phyloP scores from a whole-genome alignment of 2,888 invertebrate species.

The Volucella inanis region DNA sequence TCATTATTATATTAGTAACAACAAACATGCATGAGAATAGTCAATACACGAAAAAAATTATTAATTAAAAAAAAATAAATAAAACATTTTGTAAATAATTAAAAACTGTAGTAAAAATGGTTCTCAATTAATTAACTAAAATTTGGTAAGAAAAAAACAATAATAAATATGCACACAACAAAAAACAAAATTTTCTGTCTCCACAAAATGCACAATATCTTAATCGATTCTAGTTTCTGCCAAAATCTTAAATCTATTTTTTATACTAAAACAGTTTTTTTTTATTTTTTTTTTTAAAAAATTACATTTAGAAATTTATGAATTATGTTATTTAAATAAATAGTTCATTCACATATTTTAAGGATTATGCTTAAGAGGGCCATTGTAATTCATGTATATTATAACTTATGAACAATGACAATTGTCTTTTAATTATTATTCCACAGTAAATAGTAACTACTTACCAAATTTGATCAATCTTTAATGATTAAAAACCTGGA shows the following conservation, averaged over 20 bases:
- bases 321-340: not conserved
- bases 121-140: slow-evolving; percentile 23
- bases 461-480: no score
- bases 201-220: slow-evolving; percentile 54
- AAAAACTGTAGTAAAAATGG: not conserved
- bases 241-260: slow-evolving; percentile 24
- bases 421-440: no score
- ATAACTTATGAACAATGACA: no score
- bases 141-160: slow-evolving; percentile 9
- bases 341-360: slow-evolving; percentile 12
- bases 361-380: slow-evolving; percentile 25
- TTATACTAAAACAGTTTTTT: not conserved
- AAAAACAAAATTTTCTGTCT: slow-evolving; percentile 58
- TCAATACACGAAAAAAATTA: slow-evolving; percentile 38
- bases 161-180: slow-evolving; percentile 45
- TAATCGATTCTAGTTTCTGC: not conserved
- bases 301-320: not conserved
- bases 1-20: slow-evolving; percentile 46
- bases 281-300: not conserved
- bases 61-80: slow-evolving; percentile 1
- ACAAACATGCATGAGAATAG: slow-evolving; percentile 61
- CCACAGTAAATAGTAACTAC: no score
- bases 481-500: no score
- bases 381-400: not conserved
- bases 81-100: not conserved